A percentile compares a stretch with the other conserved stretches of the same genome.
Evolutionary conservation across 2,797 vertebrate genomes (phyloP).

Genomic region (Antrozous pallidus): DNA sequence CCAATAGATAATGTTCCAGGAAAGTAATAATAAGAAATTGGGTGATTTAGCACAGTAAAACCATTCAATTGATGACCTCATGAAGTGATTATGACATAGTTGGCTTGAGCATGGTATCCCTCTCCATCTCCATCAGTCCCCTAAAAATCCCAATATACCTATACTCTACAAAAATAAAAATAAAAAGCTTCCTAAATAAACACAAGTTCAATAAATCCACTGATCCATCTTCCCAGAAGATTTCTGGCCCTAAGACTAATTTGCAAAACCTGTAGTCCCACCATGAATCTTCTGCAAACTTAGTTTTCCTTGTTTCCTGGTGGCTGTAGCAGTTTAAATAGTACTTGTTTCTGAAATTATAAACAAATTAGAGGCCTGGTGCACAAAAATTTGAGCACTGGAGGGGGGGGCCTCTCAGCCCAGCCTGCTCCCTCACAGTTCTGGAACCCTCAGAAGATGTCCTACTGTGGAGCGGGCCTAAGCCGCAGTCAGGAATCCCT

Average conservation of each 20-base stretch:
- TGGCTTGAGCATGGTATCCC: background rate
- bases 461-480: too few species aligned
- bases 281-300: background rate
- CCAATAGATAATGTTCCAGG: background rate
- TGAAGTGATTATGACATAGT: background rate
- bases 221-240: background rate
- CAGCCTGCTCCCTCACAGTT: too few species aligned
- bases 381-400: too few species aligned
- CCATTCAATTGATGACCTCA: background rate
- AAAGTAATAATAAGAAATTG: background rate
- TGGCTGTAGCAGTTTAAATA: background rate
- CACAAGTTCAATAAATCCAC: background rate
- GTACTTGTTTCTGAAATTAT: conserved; percentile 2
- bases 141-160: background rate
- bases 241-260: background rate
- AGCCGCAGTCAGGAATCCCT: too few species aligned
- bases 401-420: too few species aligned
- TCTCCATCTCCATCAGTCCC: background rate
- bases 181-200: background rate
- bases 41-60: background rate
- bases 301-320: background rate
- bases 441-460: too few species aligned
- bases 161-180: background rate
- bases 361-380: background rate
- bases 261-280: background rate